Base-by-base conservation (phyloP, 2,888 invertebrate genomes). In the Aethes cnicana region DNA sequence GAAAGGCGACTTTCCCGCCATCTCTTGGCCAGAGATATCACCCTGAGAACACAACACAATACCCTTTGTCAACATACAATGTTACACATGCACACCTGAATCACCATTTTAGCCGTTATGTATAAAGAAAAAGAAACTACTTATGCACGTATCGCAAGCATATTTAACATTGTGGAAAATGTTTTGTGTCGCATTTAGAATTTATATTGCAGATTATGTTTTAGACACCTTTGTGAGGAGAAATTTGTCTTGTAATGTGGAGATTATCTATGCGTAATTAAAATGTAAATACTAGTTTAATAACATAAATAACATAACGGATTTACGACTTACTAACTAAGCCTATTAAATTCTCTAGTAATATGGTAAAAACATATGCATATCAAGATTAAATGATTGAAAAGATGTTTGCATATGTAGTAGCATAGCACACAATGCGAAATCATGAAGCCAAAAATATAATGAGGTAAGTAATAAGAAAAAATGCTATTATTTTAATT, bases 41-140 rank as follows among this genome's bases (percentile, higher is more conserved):
- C 30, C 50, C 44, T 75, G 75, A 60, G 75, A 75, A 74, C 60
- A 56, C 8, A 54, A 66, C 47, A 75, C 74, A 75, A 76, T 75
- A 67, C 65, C 56, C 59, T 65, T 64, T 52, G 52, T 52, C 30
- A 23, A 26, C 30, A 18, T 11, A 46, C 52, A 46, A 52, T 16
- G 18, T 33, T 46, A 39, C 18, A 14, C 26, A 32, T 46, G 17
- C 46, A 26, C 23, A 11, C 32, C 11, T 20, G 32, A 20, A 33
- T 23, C 28, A 18, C 30, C 18, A 44, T 43, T 50, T 17, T 43
- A 37, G 36, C 14, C 36, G 23, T 28, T 44, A 44, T 12, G 9
- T 1, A 2, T 9, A 6, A 11, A 12, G 21, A 25, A 44, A 49
- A 17, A 37, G 30, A 50, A 17, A 9, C 36, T n/a, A 23, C 2